Base-by-base conservation (phyloP, 1,140 invertebrate genomes). In the Chionoecetes opilio region DNA sequence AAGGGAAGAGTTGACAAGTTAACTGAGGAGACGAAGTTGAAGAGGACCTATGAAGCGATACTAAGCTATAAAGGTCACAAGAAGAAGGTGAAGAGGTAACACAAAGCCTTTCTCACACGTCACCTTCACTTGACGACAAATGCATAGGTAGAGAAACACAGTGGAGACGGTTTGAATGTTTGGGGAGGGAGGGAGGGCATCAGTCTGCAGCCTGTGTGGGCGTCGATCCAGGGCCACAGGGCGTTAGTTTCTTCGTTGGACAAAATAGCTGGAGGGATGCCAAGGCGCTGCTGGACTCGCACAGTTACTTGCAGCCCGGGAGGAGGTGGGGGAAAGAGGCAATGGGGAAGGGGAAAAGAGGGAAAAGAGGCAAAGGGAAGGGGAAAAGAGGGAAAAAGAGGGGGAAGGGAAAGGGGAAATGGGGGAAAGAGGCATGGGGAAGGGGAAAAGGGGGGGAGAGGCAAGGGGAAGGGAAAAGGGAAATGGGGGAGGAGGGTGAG, bases 251-350 rank as follows among this genome's bases (percentile, higher is more conserved):
- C 63, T 75, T n/a, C 63, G 63, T 75, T 75, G 63, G 63, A 26
- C 21, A 75, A 75, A 75, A 75, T 75, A 75, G 21, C 63, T 75
- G 63, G 63, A 75, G 63, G 63, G 63, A 75, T 75, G 63, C 63
- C 63, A 75, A 75, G 26, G n/a, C 63, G 46, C 46, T 53, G 11
- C 63, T 75, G 63, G 63, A 75, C 46, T 17, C 46, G 21, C 46
- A 14, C 46, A 9, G 46, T 75, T 75, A 75, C 11, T n/a, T 75
- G 63, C 21, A 75, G 21, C 21, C 1, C 6, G 63, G n/a, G 63
- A n/a, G n/a, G 41, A 11, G 63, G 21, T n/a, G 63, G 63, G n/a
- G 21, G 46, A n/a, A 26, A 75, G 11, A 26, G n/a, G 63, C 26
- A 8, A 26, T 0, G 11, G 11, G n/a, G 63, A 1, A 75, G 63